Conservation (phyloP, 2,888 invertebrate genomes). For the Rhaphigaster nebulosa region DNA sequence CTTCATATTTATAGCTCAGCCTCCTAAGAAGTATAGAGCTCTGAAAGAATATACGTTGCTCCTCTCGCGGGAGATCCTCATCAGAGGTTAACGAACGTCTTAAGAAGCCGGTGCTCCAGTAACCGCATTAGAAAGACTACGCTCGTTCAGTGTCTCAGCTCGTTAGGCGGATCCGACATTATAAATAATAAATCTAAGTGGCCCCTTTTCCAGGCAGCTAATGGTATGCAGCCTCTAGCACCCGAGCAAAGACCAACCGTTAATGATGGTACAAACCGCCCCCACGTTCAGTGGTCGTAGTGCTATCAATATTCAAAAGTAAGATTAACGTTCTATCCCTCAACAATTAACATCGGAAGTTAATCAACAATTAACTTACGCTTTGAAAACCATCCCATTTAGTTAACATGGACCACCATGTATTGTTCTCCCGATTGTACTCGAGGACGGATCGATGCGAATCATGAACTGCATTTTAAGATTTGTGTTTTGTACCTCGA, state of each 20-base stretch:
- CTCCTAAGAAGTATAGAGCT: neutral
- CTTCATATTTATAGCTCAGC: no score
- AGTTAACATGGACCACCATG: no score
- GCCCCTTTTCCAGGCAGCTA: neutral
- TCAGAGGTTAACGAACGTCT: neutral
- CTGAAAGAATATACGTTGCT: neutral
- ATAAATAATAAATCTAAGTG: slow-evolving; percentile 46
- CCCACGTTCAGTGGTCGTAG: neutral
- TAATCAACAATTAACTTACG: no score
- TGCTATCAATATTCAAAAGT: neutral
- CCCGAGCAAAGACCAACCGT: no score
- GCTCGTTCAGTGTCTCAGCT: neutral
- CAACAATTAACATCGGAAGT: no score
- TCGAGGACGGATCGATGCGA: no score
- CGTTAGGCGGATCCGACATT: neutral
- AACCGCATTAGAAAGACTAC: slow-evolving; percentile 17
- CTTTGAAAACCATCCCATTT: no score
- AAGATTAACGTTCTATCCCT: no score
- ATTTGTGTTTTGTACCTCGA: no score
- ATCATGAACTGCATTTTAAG: no score
- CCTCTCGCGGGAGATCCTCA: neutral
- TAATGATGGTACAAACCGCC: neutral
- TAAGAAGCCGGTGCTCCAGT: neutral
- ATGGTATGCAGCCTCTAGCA: slow-evolving; percentile 28
- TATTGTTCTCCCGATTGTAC: no score